Base-by-base conservation (phyloP, 2,113 vertebrate genomes). In the Gasterosteus nipponicus region DNA sequence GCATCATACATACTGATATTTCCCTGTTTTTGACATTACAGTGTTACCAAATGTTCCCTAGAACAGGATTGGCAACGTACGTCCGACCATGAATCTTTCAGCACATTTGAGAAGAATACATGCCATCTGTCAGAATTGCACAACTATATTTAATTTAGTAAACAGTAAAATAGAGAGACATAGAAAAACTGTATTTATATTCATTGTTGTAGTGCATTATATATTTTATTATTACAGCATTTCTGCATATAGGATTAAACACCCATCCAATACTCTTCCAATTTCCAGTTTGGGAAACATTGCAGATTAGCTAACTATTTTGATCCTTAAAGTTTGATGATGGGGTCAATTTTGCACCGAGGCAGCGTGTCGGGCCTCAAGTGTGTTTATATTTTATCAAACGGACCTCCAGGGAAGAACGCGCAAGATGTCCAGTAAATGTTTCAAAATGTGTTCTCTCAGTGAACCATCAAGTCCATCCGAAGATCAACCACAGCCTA, bases 301-400 rank as follows among this genome's bases (percentile, higher is more conserved):
- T 59, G 47, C 62, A 71, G 41, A 69, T 80, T 47, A 74, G 75
- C 33, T 41, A 35, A 63, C 57, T 63, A 39, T 69, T 60, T 46
- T 70, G 44, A 78, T 69, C 49, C n/a, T 66, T 29, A 88, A 91
- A 91, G 88, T 91, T 89, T 71, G 56, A 84, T 57, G 63, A 76
- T 72, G 57, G 49, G 26, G 60, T 41, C 83, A 92, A 78, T 90
- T 80, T 38, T 80, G 33, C 60, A 75, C 10, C 56, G 44, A 58
- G 11, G 19, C 49, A 62, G n/a, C 49, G 58, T 31, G n/a, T 35
- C 61, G 44, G 69, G 47, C 60, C 63, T 67, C 3, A 49, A 29
- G 18, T 35, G n/a, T 31, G 41, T 72, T 60, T 58, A 7, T 67
- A 6, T 69, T 71, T 53, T 1, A 62, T 18, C 42, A 51, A 35